Conservation (phyloP, 2,797 vertebrate genomes). For the Tenualosa ilisha region DNA sequence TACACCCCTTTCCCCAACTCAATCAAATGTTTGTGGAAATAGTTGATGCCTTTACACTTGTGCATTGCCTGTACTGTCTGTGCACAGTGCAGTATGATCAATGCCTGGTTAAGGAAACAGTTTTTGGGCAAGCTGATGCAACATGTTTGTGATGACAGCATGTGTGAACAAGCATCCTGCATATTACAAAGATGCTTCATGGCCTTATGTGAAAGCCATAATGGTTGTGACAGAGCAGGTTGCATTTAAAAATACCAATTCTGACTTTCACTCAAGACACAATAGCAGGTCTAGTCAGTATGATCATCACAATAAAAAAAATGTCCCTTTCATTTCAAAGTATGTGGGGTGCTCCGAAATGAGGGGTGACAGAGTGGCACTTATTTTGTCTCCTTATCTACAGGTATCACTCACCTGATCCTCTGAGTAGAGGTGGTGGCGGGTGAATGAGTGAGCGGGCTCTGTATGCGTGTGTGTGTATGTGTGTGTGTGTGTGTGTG, state of each 20-base stretch:
- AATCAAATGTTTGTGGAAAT: neutral
- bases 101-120: neutral
- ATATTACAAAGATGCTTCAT: neutral
- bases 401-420: conserved; percentile 49
- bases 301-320: conserved; percentile 13
- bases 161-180: neutral
- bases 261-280: conserved; percentile 19
- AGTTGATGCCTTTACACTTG: neutral
- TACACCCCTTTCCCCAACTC: neutral
- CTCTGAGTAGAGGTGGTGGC: neutral
- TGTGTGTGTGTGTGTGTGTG: conserved; percentile 25
- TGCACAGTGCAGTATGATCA: neutral
- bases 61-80: neutral
- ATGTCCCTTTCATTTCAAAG: conserved; percentile 7
- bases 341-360: conserved; percentile 33
- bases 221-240: neutral
- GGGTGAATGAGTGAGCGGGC: conserved; percentile 33
- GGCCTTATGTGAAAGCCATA: neutral
- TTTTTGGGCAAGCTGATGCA: neutral
- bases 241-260: conserved; percentile 27
- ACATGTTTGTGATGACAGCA: neutral
- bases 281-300: conserved; percentile 6
- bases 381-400: conserved; percentile 42
- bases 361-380: conserved; percentile 24
- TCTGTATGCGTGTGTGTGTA: conserved; percentile 51